Evolutionary conservation across 2,888 invertebrate genomes (phyloP).

Genomic region (Cabera pusaria): DNA sequence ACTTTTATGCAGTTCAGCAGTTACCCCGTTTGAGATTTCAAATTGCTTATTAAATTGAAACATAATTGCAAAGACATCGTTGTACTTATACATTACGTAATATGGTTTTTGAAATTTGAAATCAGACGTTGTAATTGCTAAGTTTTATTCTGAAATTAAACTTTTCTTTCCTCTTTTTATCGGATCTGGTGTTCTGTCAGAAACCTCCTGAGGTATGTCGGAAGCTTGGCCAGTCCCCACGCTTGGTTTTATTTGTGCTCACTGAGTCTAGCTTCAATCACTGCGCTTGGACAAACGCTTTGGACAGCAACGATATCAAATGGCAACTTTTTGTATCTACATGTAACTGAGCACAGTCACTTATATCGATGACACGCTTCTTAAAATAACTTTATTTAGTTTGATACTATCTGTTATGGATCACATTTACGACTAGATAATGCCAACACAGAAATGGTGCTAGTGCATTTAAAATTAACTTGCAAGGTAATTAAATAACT

Average conservation of each 20-base stretch:
- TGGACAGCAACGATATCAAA: conserved; percentile 28
- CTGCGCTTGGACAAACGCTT: conserved; percentile 60
- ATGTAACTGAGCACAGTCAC: conserved; percentile 31
- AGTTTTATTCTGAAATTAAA: conserved; percentile 48
- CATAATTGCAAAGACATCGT: too few species aligned
- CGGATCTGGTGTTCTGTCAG: conserved; percentile 77
- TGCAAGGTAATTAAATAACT: too few species aligned
- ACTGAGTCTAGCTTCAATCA: conserved; percentile 65
- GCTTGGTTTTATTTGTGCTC: conserved; percentile 59
- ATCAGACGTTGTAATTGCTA: conserved; percentile 35
- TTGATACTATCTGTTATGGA: conserved; percentile 1
- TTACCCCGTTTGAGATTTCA: conserved; percentile 6
- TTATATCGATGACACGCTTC: conserved; percentile 32
- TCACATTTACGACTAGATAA: conserved; percentile 6
- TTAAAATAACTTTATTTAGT: conserved; percentile 19
- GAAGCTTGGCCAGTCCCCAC: conserved; percentile 64
- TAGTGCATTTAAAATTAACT: conserved; percentile 11
- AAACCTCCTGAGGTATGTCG: conserved; percentile 81
- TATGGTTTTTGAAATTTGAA: too few species aligned
- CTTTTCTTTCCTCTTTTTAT: conserved; percentile 69
- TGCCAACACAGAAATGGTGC: conserved; percentile 9
- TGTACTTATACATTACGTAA: too few species aligned
- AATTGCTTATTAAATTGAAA: too few species aligned
- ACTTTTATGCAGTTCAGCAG: conserved; percentile 17
- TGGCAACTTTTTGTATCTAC: conserved; percentile 23